Evolutionary conservation across 1,140 invertebrate genomes (phyloP).

Genomic region (Ptiloglossa arizonensis): DNA sequence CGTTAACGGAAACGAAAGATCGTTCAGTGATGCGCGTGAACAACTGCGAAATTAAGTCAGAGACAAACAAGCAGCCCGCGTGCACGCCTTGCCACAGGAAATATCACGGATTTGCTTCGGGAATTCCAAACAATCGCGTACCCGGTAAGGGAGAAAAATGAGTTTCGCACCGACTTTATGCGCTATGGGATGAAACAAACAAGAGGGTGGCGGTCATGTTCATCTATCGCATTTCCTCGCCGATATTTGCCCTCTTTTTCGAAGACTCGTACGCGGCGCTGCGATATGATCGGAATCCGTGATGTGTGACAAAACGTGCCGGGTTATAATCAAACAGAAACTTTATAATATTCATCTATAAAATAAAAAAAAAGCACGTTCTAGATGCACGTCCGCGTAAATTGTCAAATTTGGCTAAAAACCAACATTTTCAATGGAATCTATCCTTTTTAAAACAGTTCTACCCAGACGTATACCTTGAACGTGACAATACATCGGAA

Average conservation of each 20-base stretch:
- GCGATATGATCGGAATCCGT: not conserved
- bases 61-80: constrained; percentile 62
- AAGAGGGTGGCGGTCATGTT: not conserved
- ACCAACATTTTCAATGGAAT: no score
- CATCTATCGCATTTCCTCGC: no score
- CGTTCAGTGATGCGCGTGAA: constrained; percentile 72
- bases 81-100: constrained; percentile 55
- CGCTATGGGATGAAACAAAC: no score
- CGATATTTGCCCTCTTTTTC: not conserved
- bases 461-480: constrained; percentile 4
- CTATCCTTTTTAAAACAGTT: not conserved
- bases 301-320: constrained; percentile 60
- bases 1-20: constrained; percentile 77
- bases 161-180: no score
- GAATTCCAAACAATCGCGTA: not conserved
- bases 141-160: not conserved
- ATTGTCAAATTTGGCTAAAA: no score
- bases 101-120: not conserved
- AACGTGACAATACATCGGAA: constrained; percentile 16
- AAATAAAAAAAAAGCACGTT: constrained; percentile 22
- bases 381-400: constrained; percentile 5
- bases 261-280: no score
- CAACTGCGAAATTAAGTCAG: constrained; percentile 71
- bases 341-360: constrained; percentile 41
- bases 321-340: constrained; percentile 52